Conservation (phyloP, 2,113 vertebrate species). For the Brachyhypopomus gauderio region DNA sequence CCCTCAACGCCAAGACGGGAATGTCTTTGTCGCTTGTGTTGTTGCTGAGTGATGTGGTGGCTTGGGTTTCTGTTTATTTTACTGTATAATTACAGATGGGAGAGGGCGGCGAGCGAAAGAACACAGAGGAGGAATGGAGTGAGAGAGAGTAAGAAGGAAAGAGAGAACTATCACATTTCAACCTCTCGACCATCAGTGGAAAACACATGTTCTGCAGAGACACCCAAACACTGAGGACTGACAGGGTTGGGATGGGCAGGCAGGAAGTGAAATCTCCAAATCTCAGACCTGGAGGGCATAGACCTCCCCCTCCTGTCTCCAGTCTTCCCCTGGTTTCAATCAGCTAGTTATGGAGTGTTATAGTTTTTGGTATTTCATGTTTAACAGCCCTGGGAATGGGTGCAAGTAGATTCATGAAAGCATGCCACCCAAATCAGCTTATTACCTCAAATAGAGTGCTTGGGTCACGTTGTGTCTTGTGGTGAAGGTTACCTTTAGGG, state of each 20-base stretch:
- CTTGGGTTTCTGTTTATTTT: conserved; percentile 60
- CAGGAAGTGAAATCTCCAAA: conserved; percentile 18
- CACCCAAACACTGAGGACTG: conserved; percentile 43
- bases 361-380: conserved; percentile 3
- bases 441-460: conserved; percentile 3
- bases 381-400: neutral
- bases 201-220: conserved; percentile 46
- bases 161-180: conserved; percentile 44
- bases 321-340: conserved; percentile 6
- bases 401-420: neutral
- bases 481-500: neutral
- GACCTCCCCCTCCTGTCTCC: neutral
- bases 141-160: neutral
- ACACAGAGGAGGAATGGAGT: neutral
- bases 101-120: conserved; percentile 23
- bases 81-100: conserved; percentile 54
- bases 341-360: conserved; percentile 12
- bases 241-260: conserved; percentile 17
- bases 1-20: conserved; percentile 45
- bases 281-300: neutral
- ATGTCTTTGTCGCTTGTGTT: conserved; percentile 56
- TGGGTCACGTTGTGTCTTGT: neutral
- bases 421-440: neutral
- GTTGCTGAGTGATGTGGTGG: conserved; percentile 55
- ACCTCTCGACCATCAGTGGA: conserved; percentile 42